Percentiles rank a stretch among this genome's conserved stretches.
Evolutionary conservation across 2,797 vertebrate genomes (phyloP).

Genomic region (Megaceryle alcyon): DNA sequence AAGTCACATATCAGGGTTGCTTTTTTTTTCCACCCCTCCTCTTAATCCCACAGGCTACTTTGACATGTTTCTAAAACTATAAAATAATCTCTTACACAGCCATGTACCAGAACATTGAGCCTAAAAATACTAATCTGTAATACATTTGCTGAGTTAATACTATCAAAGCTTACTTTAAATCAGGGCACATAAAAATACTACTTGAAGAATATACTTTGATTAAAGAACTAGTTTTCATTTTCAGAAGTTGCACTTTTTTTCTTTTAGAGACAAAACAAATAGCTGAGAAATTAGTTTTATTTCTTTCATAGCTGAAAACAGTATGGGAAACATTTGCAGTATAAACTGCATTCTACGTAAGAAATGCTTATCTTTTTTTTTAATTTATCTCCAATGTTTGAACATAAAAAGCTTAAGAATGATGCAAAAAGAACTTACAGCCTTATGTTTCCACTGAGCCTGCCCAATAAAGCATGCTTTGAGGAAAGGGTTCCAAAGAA

Average conservation of each 20-base stretch:
- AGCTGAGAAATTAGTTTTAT: background rate
- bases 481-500: background rate
- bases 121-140: constrained; percentile 31
- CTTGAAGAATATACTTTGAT: background rate
- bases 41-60: background rate
- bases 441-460: background rate
- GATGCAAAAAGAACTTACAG: background rate
- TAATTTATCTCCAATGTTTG: background rate
- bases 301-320: background rate
- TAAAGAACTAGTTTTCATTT: background rate
- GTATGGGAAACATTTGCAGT: background rate
- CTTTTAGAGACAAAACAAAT: background rate
- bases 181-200: background rate
- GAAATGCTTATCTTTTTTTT: background rate
- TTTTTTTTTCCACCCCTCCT: background rate
- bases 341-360: background rate
- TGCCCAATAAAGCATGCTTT: background rate
- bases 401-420: background rate
- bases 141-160: background rate
- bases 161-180: constrained; percentile 8
- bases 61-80: constrained; percentile 2
- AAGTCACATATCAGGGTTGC: background rate
- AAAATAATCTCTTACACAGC: constrained; percentile 36
- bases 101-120: background rate
- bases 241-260: background rate